Evolutionary conservation across 2,113 vertebrate genomes (phyloP), one percentile per base, ranked within the genome.

Genomic region (Rhipidura dahli): DNA sequence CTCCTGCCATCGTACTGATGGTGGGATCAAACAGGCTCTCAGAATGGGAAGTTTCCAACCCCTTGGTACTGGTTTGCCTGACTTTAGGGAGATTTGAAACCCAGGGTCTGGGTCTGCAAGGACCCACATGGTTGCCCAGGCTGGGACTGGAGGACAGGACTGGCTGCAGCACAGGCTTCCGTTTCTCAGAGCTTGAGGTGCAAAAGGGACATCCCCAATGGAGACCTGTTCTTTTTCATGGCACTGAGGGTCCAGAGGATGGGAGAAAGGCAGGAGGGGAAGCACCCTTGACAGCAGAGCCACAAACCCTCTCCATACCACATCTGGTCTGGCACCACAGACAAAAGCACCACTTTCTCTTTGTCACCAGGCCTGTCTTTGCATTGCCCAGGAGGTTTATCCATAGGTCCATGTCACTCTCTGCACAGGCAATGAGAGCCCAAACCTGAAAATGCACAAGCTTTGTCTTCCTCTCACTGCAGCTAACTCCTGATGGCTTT

Each of bases 321-420:
- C 24, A 15, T 57, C 47, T 83, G 27, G 7, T 49, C 39, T 71
- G 80, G 23, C 40, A 72, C 13, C 49, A 56, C 20, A 47, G 28
- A 35, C 54, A 49, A 13, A 28, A 71, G 42, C 59, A 22, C n/a
- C 11, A 9, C 40, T 80, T 83, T 31, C 73, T 80, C 10, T 63
- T 51, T 59, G 73, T 71, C 44, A 37, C 69, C 60, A 53, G 37
- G 28, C 6, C 60, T 90, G 54, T 45, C 33, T 45, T 54, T 40
- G 27, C 45, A 6, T 26, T 73, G 45, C n/a, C 45, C 45, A 28
- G 30, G 39, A 18, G 13, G 7, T 60, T 45, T 33, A n/a, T 57
- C 64, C 8, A 2, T 0, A 0, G 30, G 13, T 7, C 40, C 4
- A 0, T 28, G 23, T 53, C 10, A 28, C 42, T n/a, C 26, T 78